Conservation (phyloP, 2,888 invertebrate species). For the Barypeithes pellucidus region DNA sequence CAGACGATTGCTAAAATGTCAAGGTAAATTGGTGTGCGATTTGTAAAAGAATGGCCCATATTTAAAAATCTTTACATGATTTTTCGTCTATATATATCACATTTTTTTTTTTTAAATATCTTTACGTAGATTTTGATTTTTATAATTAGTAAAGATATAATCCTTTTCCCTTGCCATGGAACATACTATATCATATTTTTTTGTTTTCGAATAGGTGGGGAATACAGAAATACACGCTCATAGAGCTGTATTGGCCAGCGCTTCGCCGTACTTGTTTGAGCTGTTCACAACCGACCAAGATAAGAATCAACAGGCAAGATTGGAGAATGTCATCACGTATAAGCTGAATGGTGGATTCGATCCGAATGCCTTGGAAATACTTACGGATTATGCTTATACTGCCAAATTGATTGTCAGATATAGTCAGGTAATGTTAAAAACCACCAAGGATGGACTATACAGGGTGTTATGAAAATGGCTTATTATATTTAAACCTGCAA, state of each 20-base stretch:
- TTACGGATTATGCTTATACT: slow-evolving; percentile 90
- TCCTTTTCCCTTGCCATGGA: slow-evolving; percentile 30
- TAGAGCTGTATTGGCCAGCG: slow-evolving; percentile 85
- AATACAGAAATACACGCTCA: slow-evolving; percentile 84
- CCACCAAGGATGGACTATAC: background rate
- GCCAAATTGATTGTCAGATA: slow-evolving; percentile 76
- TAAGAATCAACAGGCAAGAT: slow-evolving; percentile 63
- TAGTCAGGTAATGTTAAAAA: slow-evolving; percentile 66
- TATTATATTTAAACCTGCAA: too few species aligned
- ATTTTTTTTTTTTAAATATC: background rate
- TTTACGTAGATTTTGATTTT: slow-evolving; percentile 16
- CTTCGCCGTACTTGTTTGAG: slow-evolving; percentile 84
- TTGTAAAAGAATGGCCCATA: too few species aligned
- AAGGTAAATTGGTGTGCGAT: too few species aligned
- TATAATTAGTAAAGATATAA: slow-evolving; percentile 6
- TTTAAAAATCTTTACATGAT: too few species aligned
- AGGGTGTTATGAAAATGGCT: too few species aligned
- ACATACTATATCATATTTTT: slow-evolving; percentile 36
- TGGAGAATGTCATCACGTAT: slow-evolving; percentile 74
- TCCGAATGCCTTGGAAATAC: slow-evolving; percentile 79
- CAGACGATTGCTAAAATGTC: too few species aligned
- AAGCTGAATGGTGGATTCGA: slow-evolving; percentile 79
- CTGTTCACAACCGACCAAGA: slow-evolving; percentile 78
- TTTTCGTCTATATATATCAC: too few species aligned
- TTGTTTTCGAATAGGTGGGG: slow-evolving; percentile 73